Evolutionary conservation across 2,113 vertebrate species (phyloP).

Genomic region (Eurypyga helias): DNA sequence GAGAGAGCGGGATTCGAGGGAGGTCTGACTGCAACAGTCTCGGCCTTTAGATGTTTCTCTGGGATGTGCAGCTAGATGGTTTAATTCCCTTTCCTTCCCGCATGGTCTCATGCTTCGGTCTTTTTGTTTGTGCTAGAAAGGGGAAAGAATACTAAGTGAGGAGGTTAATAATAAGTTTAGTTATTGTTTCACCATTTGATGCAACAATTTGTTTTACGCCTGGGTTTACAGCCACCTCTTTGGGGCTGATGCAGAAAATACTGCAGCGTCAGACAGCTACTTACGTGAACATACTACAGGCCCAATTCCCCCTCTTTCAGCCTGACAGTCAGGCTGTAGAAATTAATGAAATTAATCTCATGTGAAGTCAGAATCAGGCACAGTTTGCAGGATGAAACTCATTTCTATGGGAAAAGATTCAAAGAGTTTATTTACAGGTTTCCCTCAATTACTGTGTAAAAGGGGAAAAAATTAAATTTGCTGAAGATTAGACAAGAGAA

Average conservation of each 20-base stretch:
- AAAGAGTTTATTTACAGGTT: background rate
- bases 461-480: background rate
- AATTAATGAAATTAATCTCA: background rate
- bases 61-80: background rate
- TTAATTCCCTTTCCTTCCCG: constrained; percentile 13
- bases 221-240: background rate
- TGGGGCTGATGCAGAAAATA: background rate
- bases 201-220: background rate
- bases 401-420: background rate
- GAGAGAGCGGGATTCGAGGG: constrained; percentile 58
- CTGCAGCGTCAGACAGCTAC: background rate
- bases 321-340: background rate
- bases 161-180: background rate
- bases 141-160: background rate
- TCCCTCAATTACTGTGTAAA: background rate
- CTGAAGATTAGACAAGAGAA: background rate
- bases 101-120: background rate
- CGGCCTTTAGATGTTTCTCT: background rate
- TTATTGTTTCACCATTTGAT: background rate
- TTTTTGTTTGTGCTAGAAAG: background rate
- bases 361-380: background rate
- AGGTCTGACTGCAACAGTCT: constrained; percentile 48
- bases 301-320: background rate
- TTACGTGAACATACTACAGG: background rate
- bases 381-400: background rate